Conservation (phyloP, 2,888 invertebrate species). For the Matsumyia berberina region DNA sequence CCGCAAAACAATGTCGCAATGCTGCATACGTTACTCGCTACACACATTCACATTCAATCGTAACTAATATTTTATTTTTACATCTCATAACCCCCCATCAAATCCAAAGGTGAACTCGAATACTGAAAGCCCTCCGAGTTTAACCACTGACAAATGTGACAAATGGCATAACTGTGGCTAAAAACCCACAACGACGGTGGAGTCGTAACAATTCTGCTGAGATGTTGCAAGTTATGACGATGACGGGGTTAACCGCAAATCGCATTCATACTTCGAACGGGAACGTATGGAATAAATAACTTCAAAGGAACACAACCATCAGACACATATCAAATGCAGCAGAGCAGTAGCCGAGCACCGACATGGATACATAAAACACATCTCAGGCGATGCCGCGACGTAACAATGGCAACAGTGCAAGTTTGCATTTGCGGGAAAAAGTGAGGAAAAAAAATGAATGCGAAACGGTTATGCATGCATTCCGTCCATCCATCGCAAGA, state of each 20-base stretch:
- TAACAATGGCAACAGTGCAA: constrained; percentile 39
- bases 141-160: constrained; percentile 56
- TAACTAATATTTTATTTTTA: constrained; percentile 23
- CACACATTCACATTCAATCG: not conserved
- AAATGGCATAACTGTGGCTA: constrained; percentile 53
- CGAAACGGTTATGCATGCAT: constrained; percentile 54
- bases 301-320: constrained; percentile 46
- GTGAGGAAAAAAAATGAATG: constrained; percentile 12
- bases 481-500: constrained; percentile 1
- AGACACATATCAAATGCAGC: constrained; percentile 29
- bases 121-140: constrained; percentile 1
- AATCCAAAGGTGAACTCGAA: constrained; percentile 40
- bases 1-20: constrained; percentile 32
- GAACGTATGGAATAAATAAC: constrained; percentile 45
- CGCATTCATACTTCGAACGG: constrained; percentile 49
- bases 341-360: constrained; percentile 4
- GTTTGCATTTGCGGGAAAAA: constrained; percentile 36
- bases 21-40: not conserved
- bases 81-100: constrained; percentile 29
- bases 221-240: constrained; percentile 54
- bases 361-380: constrained; percentile 18
- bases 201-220: constrained; percentile 41
- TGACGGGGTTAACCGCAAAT: constrained; percentile 60
- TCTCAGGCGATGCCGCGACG: constrained; percentile 16
- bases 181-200: constrained; percentile 7